Base-by-base conservation (phyloP, 2,888 invertebrate genomes). In the Lomographa bimaculata region DNA sequence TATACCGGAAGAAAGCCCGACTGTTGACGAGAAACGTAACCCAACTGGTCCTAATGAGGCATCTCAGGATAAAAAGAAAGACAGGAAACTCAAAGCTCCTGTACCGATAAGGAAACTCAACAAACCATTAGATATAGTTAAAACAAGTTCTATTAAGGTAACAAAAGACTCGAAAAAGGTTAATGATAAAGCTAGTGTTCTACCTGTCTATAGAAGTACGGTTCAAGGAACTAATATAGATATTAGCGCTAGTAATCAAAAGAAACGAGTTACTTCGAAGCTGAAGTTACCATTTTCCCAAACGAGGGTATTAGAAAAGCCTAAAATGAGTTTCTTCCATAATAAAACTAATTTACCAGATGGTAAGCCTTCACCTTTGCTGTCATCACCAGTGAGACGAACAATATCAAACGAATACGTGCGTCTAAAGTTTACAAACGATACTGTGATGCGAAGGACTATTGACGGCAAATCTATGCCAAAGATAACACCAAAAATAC, bases 391-490 rank as follows among this genome's bases (percentile, higher is more conserved):
- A 2, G 69, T 86, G 3, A 61, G 89, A 54, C 71, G 87, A 59
- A 89, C 89, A n/a, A 87, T 87, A 68, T 89, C 89, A 1, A 90
- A 90, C 52, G 89, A 90, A 59, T 90, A 90, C 46, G 89, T 90
- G 6, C 75, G 87, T 7, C 50, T 87, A 40, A 89, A 84, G 57
- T 89, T 86, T 57, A 61, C 69, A 2, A 89, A 86, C 42, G 87
- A 87, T 30, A 89, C 89, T 16, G 82, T 89, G 7, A 64, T 85
- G 16, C 58, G 85, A 46, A 70, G 86, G 29, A 87, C 83, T 30
- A 82, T 86, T 26, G 86, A 83, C 36, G 87, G 86, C 1, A 89
- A 80, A 67, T 83, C 83, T 7, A 68, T 84, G 45, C 85, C 81
- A 57, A 86, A 89, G 60, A 89, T 89, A 36, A 82, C 85, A 25